phyloP scores from a whole-genome alignment of 2,888 invertebrate species.

The Protodeltote pygarga region DNA sequence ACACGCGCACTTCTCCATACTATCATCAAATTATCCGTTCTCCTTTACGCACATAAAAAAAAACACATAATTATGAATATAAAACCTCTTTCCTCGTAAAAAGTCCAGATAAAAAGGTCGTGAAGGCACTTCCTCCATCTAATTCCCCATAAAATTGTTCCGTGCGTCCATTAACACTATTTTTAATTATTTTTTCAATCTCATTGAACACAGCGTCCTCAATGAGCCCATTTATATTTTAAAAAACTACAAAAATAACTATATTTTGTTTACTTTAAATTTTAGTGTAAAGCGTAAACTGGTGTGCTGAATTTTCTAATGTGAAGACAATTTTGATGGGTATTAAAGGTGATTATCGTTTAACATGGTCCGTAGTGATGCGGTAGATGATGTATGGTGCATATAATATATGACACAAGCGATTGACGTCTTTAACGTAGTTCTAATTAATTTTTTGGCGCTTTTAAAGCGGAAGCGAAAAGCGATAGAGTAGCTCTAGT shows the following conservation, averaged over 20 bases:
- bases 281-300: constrained; percentile 76
- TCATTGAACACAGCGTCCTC: constrained; percentile 83
- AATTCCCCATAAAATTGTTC: constrained; percentile 78
- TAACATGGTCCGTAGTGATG: constrained; percentile 50
- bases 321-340: constrained; percentile 62
- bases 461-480: constrained; percentile 75
- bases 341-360: constrained; percentile 65
- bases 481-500: constrained; percentile 58
- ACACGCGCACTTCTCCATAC: constrained; percentile 58
- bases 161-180: constrained; percentile 80
- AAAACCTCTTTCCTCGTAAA: constrained; percentile 82
- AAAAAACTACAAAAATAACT: constrained; percentile 80
- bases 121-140: constrained; percentile 78
- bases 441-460: constrained; percentile 84
- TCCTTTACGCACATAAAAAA: constrained; percentile 72
- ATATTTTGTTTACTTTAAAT: constrained; percentile 75
- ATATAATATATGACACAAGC: constrained; percentile 64
- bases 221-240: constrained; percentile 79
- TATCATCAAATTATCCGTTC: constrained; percentile 72
- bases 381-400: constrained; percentile 63
- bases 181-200: constrained; percentile 71
- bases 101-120: constrained; percentile 80
- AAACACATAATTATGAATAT: constrained; percentile 82
- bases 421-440: constrained; percentile 82
- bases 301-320: constrained; percentile 80